Percentiles rank a stretch among this genome's conserved stretches.
These are phyloP conservation scores for Dipodomys merriami DNA, from an alignment of 2,113 vertebrate genomes.

Conservation along the genomic window DNA sequence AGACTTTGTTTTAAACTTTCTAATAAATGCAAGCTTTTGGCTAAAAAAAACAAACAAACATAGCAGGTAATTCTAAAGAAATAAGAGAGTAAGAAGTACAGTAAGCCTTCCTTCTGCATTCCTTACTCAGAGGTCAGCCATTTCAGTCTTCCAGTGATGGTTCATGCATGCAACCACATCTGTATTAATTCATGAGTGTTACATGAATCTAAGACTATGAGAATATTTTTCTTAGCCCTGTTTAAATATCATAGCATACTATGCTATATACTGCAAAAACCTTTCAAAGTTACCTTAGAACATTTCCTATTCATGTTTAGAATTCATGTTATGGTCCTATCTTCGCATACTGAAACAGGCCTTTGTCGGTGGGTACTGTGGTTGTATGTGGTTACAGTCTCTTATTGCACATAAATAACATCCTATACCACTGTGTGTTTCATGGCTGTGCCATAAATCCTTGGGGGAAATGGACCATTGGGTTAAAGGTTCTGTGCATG, in stretches of 20 bases:
- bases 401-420: not conserved
- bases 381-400: not conserved
- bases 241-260: not conserved
- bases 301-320: not conserved
- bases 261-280: not conserved
- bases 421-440: no score
- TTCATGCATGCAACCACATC: not conserved
- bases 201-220: not conserved
- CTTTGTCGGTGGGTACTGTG: not conserved
- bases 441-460: not conserved
- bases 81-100: not conserved
- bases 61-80: not conserved
- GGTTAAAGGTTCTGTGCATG: not conserved
- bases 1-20: not conserved
- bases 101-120: not conserved
- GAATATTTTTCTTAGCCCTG: constrained; percentile 4
- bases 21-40: not conserved
- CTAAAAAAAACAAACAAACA: not conserved
- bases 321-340: accelerated
- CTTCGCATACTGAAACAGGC: not conserved
- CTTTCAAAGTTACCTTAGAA: not conserved
- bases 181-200: not conserved
- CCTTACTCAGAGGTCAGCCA: not conserved
- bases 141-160: not conserved
- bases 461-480: not conserved